These are phyloP conservation scores for Enteromius anoplus DNA, from an alignment of 2,797 vertebrate genomes.

Conservation along the genomic window DNA sequence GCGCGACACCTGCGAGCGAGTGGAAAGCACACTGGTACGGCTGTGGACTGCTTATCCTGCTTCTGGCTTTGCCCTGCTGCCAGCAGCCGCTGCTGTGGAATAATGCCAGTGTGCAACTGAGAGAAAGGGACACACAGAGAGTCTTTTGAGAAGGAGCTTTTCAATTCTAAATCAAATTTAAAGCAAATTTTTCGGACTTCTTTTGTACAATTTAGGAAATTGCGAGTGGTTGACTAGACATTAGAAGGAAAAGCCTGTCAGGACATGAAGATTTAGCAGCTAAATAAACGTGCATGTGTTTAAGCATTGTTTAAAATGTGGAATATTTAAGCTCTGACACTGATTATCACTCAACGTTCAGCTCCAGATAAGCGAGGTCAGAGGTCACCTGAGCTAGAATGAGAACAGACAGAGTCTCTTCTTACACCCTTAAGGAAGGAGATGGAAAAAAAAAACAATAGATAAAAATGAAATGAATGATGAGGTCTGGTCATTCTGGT, in stretches of 20 bases:
- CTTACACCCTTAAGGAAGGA: slow-evolving; percentile 73
- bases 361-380: slow-evolving; percentile 42
- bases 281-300: background rate
- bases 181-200: background rate
- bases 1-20: slow-evolving; percentile 27
- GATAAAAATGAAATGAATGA: slow-evolving; percentile 70
- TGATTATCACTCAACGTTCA: slow-evolving; percentile 3
- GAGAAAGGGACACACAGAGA: background rate
- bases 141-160: background rate
- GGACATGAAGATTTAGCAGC: background rate
- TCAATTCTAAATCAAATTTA: slow-evolving; percentile 7
- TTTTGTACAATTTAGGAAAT: background rate
- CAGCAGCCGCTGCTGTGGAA: slow-evolving; percentile 31
- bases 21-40: slow-evolving; percentile 15
- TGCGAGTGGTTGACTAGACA: background rate
- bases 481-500: slow-evolving; percentile 63
- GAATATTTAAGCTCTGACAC: slow-evolving; percentile 6
- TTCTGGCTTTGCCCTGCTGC: slow-evolving; percentile 25
- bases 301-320: slow-evolving; percentile 8
- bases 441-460: slow-evolving; percentile 59
- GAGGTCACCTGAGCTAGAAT: slow-evolving; percentile 46
- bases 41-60: slow-evolving; percentile 32
- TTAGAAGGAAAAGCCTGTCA: background rate
- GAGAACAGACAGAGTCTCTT: slow-evolving; percentile 61
- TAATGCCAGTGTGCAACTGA: background rate